Evolutionary conservation across 2,113 vertebrate genomes (phyloP), one percentile per base, ranked within the genome.

Genomic region (Myrmecobius fasciatus): DNA sequence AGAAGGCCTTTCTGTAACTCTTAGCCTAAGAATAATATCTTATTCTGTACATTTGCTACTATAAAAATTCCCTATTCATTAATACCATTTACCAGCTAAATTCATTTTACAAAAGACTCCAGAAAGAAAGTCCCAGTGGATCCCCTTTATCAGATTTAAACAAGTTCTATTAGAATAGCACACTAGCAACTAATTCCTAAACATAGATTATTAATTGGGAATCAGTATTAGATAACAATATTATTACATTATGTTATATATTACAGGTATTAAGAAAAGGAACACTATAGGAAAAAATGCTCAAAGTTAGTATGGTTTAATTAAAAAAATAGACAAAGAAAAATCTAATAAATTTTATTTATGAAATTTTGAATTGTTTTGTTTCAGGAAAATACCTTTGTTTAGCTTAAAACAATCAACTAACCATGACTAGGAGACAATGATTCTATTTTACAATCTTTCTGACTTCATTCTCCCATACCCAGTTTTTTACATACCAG

Each of bases 381-480:
- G 17, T 93, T 94, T 93, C 8, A 93, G 83, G 52, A 97, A 91
- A 95, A 93, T 90, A 25, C 26, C 53, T 93, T 48, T 75, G 20
- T 92, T 93, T 96, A 49, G 48, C 22, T 54, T 94, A 91, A 90
- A 56, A 89, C 8, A 93, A 31, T 25, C 43, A 93, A 89, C 36
- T 54, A 90, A 95, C 3, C 48, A 14, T 52, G 96, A 95, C 3
- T 43, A 53, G 36, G 56, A 95, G 5, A 90, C 1, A 91, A 8
- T 89, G 60, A 0, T 2, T 91, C 67, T 94, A 53, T 89, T 94
- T n/a, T 75, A 60, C 2, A 75, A 36, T 8, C 22, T 1, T 92
- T 36, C 51, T 46, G 53, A 46, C 25, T 46, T 94, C 91, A 54
- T 83, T 94, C 92, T 60, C 10, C 52, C 46, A 94, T 46, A 24